These are phyloP conservation scores for Colletes latitarsis DNA, from an alignment of 1,140 invertebrate genomes.

Conservation along the genomic window DNA sequence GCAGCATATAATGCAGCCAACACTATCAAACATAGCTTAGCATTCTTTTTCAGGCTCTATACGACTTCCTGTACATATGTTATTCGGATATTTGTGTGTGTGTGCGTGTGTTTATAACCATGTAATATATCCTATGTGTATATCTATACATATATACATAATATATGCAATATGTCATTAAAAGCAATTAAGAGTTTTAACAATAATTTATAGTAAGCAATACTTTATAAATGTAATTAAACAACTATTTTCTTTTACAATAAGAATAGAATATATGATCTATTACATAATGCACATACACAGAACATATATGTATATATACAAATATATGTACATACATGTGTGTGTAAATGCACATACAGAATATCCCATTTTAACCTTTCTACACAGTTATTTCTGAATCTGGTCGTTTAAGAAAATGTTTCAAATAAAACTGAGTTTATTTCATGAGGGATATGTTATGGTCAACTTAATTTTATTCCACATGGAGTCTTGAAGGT, in stretches of 20 bases:
- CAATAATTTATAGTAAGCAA: constrained; percentile 49
- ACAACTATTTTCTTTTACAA: constrained; percentile 40
- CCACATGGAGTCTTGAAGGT: too few species aligned
- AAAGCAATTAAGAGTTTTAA: constrained; percentile 42
- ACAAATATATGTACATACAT: constrained; percentile 12
- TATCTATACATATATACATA: constrained; percentile 40
- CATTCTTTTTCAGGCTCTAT: constrained; percentile 55
- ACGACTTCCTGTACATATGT: constrained; percentile 41
- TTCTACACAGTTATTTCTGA: background rate
- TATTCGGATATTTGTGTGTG: constrained; percentile 54
- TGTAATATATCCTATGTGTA: constrained; percentile 34
- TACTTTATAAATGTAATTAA: constrained; percentile 50
- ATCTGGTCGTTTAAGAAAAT: too few species aligned
- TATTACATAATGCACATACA: constrained; percentile 34
- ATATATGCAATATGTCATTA: constrained; percentile 39
- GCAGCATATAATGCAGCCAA: constrained; percentile 67
- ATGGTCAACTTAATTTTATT: too few species aligned
- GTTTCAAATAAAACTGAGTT: too few species aligned
- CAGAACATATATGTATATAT: constrained; percentile 31
- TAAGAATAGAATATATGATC: constrained; percentile 4
- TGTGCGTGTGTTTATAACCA: constrained; percentile 31
- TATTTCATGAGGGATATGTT: too few species aligned
- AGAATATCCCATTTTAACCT: background rate
- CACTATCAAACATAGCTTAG: constrained; percentile 67
- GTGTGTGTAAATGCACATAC: background rate